Evolutionary conservation across 1,140 invertebrate genomes (phyloP), one percentile per base, ranked within the genome.

Genomic region (Trichonephila inaurata): DNA sequence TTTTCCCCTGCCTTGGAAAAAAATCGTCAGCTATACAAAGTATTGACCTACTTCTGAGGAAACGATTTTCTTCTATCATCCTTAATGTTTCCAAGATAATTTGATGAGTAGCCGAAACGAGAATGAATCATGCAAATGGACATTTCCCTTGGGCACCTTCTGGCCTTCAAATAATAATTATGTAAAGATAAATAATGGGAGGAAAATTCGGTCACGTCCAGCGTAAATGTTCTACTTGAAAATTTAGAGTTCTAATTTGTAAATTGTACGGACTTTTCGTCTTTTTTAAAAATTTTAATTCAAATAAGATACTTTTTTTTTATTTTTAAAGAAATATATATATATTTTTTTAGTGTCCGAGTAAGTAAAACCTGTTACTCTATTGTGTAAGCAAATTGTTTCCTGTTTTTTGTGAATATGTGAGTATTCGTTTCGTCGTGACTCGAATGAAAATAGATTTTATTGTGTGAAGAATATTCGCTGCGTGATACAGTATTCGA

Each of bases 81-180:
- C 72, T 40, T 77, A 40, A 77, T 40, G 72, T 40, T 77, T 33
- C 14, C 24, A 77, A 0, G 14, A 77, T 77, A 40, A 77, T 77
- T 40, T 21, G 72, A 77, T 18, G 72, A 7, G 28, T 24, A 12
- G 69, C 69, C 24, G 69, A 33, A 14, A 77, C n/a, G 40, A 77
- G 33, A 77, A 77, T 40, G 33, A 77, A 77, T 33, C 72, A 40
- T 77, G 24, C 72, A 77, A 19, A 77, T 40, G 72, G 72, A 77
- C 72, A 40, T 77, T 19, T 19, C 72, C 16, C 18, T 40, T 6
- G 72, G 72, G 28, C 6, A 33, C 28, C 18, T 6, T 16, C 28
- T 77, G 51, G 51, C 51, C 51, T 51, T 51, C 51, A 51, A n/a
- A 51, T 12, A 51, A 51, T 7, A 51, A 51, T 51, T 10, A 51